Conservation (phyloP, 2,888 invertebrate species). For the Drosophila mercatorum region DNA sequence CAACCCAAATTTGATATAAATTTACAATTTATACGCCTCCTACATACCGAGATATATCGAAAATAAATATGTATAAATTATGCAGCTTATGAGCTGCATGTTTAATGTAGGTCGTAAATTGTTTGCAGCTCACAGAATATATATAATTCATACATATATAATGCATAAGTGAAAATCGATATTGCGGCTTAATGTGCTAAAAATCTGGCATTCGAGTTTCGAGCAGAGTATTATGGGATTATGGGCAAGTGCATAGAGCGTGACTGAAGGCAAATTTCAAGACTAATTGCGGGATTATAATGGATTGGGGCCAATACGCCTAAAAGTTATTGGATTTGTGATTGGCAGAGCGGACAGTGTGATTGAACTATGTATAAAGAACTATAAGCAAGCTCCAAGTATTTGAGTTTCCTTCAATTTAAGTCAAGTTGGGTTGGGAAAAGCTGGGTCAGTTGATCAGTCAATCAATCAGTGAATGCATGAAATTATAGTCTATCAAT, state of each 20-base stretch:
- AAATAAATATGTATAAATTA: constrained; percentile 57
- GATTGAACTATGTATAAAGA: not conserved
- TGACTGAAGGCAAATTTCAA: constrained; percentile 30
- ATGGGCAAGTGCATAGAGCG: constrained; percentile 29
- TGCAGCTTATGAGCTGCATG: constrained; percentile 72
- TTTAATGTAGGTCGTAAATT: constrained; percentile 72
- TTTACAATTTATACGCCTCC: constrained; percentile 9
- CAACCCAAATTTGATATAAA: constrained; percentile 27
- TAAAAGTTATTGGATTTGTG: not conserved
- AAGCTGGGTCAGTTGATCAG: no score
- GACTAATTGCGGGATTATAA: constrained; percentile 46
- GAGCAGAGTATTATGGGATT: constrained; percentile 34
- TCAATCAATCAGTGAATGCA: not conserved
- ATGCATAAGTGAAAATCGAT: constrained; percentile 47
- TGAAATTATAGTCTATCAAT: not conserved
- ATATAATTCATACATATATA: constrained; percentile 19
- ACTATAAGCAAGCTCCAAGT: no score
- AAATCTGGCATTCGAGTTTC: constrained; percentile 22
- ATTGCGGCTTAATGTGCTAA: constrained; percentile 39
- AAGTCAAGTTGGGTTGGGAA: no score
- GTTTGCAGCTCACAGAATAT: constrained; percentile 35
- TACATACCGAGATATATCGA: constrained; percentile 3
- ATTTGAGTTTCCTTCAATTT: no score
- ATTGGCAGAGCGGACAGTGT: not conserved
- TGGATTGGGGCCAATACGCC: not conserved